phyloP scores from a whole-genome alignment of 2,888 invertebrate species.

The Carpatolechia fugitivella region DNA sequence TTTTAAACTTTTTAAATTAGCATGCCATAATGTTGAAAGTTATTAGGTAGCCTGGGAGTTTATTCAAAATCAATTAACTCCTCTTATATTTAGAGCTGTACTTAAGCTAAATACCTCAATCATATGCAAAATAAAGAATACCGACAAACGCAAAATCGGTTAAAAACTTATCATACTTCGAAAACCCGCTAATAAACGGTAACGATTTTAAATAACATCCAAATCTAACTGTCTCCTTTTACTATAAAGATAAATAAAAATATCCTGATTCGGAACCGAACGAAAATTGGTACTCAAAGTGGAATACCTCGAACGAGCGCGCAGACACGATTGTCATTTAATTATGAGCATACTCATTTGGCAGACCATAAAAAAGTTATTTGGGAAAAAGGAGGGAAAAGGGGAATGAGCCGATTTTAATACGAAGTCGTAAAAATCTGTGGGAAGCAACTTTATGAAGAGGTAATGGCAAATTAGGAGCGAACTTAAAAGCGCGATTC shows the following conservation, averaged over 20 bases:
- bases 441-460: background rate
- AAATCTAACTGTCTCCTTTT: background rate
- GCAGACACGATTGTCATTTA: background rate
- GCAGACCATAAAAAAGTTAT: background rate
- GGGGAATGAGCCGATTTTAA: background rate
- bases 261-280: background rate
- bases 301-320: no score
- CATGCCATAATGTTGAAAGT: no score
- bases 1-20: no score
- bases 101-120: background rate
- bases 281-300: no score
- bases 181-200: background rate
- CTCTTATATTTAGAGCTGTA: background rate
- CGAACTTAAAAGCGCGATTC: background rate
- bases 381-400: background rate
- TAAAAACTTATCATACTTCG: background rate
- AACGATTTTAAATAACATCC: background rate
- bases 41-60: no score
- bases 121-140: background rate
- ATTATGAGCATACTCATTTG: constrained; percentile 3
- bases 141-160: background rate
- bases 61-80: no score
- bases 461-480: background rate
- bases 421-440: constrained; percentile 2
- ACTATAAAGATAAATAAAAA: background rate